Evolutionary conservation across 2,888 invertebrate species (phyloP), one percentile per base, ranked within the genome.

Genomic region (Pyrrhosoma nymphula): DNA sequence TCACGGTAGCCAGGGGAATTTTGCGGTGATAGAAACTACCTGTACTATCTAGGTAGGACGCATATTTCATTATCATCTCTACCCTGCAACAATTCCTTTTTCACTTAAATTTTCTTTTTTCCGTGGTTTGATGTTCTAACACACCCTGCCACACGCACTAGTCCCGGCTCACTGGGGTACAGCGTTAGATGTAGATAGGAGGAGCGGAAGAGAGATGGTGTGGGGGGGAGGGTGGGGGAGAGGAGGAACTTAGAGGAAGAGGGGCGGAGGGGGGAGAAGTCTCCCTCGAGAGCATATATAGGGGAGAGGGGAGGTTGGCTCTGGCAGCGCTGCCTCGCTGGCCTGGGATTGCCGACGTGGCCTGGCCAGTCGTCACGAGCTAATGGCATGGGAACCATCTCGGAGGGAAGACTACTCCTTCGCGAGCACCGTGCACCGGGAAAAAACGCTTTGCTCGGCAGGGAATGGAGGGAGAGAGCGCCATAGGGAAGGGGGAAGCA

Each of bases 291-390:
- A n/a, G n/a, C n/a, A n/a, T n/a, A n/a, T n/a, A n/a, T n/a, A 90
- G 90, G n/a, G 56, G 30, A 2, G 56, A 47, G 26, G 35, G 30
- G 47, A 55, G 55, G 18, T 60, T 60, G 47, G 47, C 47, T n/a
- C n/a, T 47, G 47, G 47, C 47, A 0, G 26, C 39, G n/a, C 14
- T 26, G 35, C n/a, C 69, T 69, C 14, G 35, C 35, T 82, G 30
- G 30, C 60, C 26, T 60, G 55, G 91, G 60, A 55, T n/a, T 91
- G 91, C 63, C 91, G 30, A 60, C 91, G 91, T 91, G 91, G 91
- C 91, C 91, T 35, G 14, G 89, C 55, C 89, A 69, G 63, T 91
- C 20, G 39, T 91, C 91, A 39, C 39, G 91, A 91, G 91, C 60
- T 69, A 39, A 82, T 35, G 63, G 39, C 20, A 91, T 35, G 20